Conservation (phyloP, 2,113 vertebrate genomes). For the Candoia aspera region DNA sequence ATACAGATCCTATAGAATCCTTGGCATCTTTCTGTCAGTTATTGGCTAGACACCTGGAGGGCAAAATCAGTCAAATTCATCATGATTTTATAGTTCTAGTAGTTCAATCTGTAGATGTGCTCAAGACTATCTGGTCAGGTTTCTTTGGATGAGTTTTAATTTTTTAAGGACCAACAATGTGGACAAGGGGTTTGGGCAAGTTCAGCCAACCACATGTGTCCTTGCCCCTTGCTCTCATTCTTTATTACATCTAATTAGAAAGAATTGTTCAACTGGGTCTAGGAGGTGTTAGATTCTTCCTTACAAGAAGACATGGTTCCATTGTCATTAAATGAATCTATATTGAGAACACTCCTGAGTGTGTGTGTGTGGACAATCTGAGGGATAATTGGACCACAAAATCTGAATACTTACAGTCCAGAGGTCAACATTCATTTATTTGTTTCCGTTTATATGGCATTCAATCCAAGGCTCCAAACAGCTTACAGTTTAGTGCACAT, state of each 20-base stretch:
- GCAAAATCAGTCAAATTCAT: not conserved
- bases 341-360: not conserved
- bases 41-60: not conserved
- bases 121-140: not conserved
- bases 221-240: not conserved
- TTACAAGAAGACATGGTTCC: not conserved
- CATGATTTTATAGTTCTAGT: not conserved
- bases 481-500: not conserved
- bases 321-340: not conserved
- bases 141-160: not conserved
- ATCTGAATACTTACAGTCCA: not conserved
- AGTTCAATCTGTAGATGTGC: not conserved
- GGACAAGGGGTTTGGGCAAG: not conserved
- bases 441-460: not conserved
- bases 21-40: not conserved
- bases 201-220: not conserved
- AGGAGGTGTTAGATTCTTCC: not conserved
- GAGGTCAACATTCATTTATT: not conserved
- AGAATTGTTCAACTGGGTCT: not conserved
- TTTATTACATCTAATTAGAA: not conserved
- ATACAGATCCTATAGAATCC: not conserved
- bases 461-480: not conserved
- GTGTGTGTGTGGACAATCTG: not conserved
- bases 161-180: not conserved
- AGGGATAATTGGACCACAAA: not conserved